Evolutionary conservation across 1,140 invertebrate genomes (phyloP).

Genomic region (Acromyrmex echinatior): DNA sequence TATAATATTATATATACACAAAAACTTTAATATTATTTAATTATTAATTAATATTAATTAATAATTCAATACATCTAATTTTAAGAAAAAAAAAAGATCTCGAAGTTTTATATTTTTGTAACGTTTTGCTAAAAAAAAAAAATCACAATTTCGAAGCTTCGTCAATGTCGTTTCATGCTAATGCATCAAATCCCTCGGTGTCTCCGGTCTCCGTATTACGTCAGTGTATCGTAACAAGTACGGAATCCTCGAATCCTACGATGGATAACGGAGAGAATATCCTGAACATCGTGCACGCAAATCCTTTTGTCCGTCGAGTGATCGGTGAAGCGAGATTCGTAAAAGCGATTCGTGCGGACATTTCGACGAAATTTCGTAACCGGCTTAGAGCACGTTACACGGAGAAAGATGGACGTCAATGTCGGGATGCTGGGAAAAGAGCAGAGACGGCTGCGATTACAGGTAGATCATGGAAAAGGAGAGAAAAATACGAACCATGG

Average conservation of each 20-base stretch:
- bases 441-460: conserved; percentile 28
- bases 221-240: not conserved
- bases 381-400: conserved; percentile 57
- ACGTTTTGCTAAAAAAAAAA: not conserved
- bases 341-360: conserved; percentile 42
- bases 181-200: not conserved
- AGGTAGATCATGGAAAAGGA: conserved; percentile 9
- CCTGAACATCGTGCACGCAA: conserved; percentile 15
- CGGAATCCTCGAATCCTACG: conserved; percentile 50
- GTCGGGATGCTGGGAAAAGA: conserved; percentile 20
- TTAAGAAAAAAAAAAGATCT: not conserved
- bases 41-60: not conserved
- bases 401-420: conserved; percentile 7
- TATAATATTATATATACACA: not conserved
- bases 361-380: conserved; percentile 52
- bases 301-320: conserved; percentile 66
- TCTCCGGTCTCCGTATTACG: not conserved
- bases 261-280: conserved; percentile 22
- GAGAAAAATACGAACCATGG: conserved; percentile 14
- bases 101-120: not conserved
- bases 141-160: not conserved
- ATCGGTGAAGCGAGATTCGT: conserved; percentile 37
- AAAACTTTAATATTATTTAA: conserved; percentile 9
- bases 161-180: not conserved
- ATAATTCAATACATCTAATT: not conserved